Conservation (phyloP, 1,140 invertebrate genomes). For the honey bee (Apis mellifera) region Amel_HAv3.1 CM009942.2:1560001-1560500, state of each 20-base stretch:
- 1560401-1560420: conserved; percentile 12
- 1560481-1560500: neutral
- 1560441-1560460: conserved; percentile 13
- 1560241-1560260: conserved; percentile 30
- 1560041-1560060: too few species aligned
- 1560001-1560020: too few species aligned
- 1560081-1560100: too few species aligned
- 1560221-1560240: conserved; percentile 29
- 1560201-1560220: conserved; percentile 15
- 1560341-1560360: conserved; percentile 38
- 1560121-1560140: too few species aligned
- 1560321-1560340: conserved; percentile 39
- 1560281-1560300: conserved; percentile 37
- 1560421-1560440: conserved; percentile 14
- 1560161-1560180: neutral
- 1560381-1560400: conserved; percentile 21
- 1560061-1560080: too few species aligned
- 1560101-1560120: too few species aligned
- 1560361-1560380: conserved; percentile 45
- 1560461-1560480: neutral
- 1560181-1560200: too few species aligned
- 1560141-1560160: neutral
- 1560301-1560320: conserved; percentile 35
- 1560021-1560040: too few species aligned
- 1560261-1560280: conserved; percentile 25